These are phyloP conservation scores for Enteromius anoplus DNA, from an alignment of 2,797 vertebrate genomes.

Conservation along the genomic window DNA sequence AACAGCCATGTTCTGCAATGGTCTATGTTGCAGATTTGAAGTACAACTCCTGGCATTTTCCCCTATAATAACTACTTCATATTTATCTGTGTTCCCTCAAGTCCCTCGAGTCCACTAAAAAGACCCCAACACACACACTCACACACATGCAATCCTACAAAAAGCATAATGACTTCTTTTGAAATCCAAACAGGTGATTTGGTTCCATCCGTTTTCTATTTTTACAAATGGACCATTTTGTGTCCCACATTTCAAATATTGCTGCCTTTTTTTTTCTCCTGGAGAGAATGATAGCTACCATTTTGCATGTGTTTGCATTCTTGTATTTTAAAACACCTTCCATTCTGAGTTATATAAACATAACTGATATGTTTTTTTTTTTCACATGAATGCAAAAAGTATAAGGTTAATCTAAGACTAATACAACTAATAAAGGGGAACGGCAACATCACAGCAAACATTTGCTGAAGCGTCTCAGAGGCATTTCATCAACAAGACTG, in stretches of 20 bases:
- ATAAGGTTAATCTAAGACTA: conserved; percentile 53
- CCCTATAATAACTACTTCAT: conserved; percentile 71
- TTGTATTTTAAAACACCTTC: neutral
- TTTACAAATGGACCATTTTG: neutral
- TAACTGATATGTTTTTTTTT: neutral
- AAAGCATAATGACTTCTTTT: conserved; percentile 6
- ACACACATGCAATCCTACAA: conserved; percentile 66
- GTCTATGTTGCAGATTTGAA: conserved; percentile 58
- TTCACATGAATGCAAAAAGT: conserved; percentile 11
- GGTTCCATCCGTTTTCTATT: neutral
- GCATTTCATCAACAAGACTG: conserved; percentile 53
- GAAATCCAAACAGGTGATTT: conserved; percentile 1
- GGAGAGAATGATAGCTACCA: conserved; percentile 1
- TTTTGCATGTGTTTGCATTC: neutral
- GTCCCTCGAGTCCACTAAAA: conserved; percentile 59
- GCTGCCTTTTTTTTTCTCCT: neutral
- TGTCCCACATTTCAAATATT: neutral
- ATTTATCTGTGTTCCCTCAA: conserved; percentile 67
- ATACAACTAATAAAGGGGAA: conserved; percentile 46
- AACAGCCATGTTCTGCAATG: conserved; percentile 39
- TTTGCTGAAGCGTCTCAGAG: conserved; percentile 48
- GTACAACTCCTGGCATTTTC: conserved; percentile 64
- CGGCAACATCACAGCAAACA: conserved; percentile 51
- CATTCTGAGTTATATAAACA: conserved; percentile 3
- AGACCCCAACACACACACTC: conserved; percentile 50